phyloP scores from a whole-genome alignment of 2,113 vertebrate species.

The Etia nguti region DNA sequence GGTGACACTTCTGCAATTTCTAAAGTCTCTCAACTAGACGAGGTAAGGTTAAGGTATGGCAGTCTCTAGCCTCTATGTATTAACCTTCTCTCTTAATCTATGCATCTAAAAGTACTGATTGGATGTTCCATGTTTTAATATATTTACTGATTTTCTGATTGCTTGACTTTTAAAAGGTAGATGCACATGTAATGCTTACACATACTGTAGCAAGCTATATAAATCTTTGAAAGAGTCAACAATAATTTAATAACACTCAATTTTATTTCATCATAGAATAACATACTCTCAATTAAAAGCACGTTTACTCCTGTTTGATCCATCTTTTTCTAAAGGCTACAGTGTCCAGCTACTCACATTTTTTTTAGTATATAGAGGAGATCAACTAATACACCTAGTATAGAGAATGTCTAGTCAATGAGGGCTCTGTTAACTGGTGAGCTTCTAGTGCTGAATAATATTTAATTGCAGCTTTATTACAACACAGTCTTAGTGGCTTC shows the following conservation, averaged over 20 bases:
- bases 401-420: neutral
- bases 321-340: neutral
- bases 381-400: neutral
- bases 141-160: conserved; percentile 4
- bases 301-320: neutral
- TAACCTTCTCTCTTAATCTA: neutral
- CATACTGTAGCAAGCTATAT: neutral
- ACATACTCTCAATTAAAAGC: neutral
- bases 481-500: neutral
- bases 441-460: neutral
- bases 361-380: neutral
- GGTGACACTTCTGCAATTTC: neutral
- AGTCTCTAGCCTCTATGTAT: neutral
- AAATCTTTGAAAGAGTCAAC: neutral
- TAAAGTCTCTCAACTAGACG: neutral
- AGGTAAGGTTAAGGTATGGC: neutral
- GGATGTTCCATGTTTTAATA: neutral
- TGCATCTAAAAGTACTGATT: neutral
- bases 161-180: neutral
- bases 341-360: neutral
- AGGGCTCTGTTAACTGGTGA: neutral
- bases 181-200: neutral
- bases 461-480: neutral
- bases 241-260: neutral
- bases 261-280: neutral